Percentiles rank a stretch among this genome's conserved stretches.
Evolutionary conservation across 2,888 invertebrate genomes (phyloP).

Genomic region (Chirona hameri): DNA sequence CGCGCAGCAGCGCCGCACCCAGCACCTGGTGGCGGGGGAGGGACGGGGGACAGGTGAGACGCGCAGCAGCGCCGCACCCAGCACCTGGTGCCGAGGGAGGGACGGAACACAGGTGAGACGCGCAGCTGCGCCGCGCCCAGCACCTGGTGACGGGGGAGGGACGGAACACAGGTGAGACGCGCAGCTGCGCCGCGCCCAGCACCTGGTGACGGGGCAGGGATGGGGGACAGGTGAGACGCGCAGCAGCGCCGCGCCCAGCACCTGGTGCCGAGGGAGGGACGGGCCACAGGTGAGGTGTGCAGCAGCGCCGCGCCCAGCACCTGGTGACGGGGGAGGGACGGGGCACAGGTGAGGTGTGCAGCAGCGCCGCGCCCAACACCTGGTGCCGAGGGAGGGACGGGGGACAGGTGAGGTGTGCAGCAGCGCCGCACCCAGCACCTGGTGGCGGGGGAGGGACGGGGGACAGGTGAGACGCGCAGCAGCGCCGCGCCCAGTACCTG

Average conservation of each 20-base stretch:
- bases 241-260: conserved; percentile 57
- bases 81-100: conserved; percentile 43
- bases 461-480: conserved; percentile 51
- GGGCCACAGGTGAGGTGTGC: too few species aligned
- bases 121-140: conserved; percentile 58
- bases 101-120: conserved; percentile 46
- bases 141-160: conserved; percentile 40
- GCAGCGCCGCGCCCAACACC: conserved; percentile 56
- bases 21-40: conserved; percentile 44
- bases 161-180: conserved; percentile 48
- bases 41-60: conserved; percentile 46
- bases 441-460: conserved; percentile 30
- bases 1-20: conserved; percentile 57
- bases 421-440: conserved; percentile 56
- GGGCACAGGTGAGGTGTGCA: too few species aligned
- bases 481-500: conserved; percentile 56
- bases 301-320: conserved; percentile 57
- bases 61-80: conserved; percentile 57
- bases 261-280: conserved; percentile 39
- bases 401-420: too few species aligned
- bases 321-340: conserved; percentile 38
- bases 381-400: conserved; percentile 35
- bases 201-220: conserved; percentile 40
- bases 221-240: conserved; percentile 48
- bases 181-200: conserved; percentile 57